Evolutionary conservation across 92 coral and sea anemone species (phyloP).

Genomic region (Zoanthus sansibaricus): DNA sequence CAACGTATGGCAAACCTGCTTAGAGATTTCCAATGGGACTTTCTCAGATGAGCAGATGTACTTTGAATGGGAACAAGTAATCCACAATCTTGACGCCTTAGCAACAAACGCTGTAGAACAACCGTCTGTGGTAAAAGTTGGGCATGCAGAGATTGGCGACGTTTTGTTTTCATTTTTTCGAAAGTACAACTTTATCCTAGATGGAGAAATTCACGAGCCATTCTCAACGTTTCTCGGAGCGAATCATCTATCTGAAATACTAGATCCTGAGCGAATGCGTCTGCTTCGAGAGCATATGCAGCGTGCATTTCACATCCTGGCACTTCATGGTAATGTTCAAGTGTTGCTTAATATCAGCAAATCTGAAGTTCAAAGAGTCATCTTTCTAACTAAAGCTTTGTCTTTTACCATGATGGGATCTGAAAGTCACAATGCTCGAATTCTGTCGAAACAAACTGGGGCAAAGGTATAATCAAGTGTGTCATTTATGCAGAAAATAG

Average conservation of each 20-base stretch:
- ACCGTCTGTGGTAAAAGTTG: conserved; percentile 40
- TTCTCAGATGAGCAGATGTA: conserved; percentile 37
- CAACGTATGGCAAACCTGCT: conserved; percentile 50
- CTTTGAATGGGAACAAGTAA: conserved; percentile 58
- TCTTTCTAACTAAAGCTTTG: conserved; percentile 74
- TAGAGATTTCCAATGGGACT: conserved; percentile 56
- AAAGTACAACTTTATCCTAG: conserved; percentile 62
- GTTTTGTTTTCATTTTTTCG: conserved; percentile 81
- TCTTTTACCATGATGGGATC: conserved; percentile 83
- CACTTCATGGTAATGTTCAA: conserved; percentile 80
- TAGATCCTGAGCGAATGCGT: conserved; percentile 73
- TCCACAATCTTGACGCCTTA: conserved; percentile 27
- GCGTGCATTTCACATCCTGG: conserved; percentile 90
- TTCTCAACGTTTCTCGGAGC: conserved; percentile 76
- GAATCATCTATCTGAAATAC: conserved; percentile 70
- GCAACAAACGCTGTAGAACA: background rate
- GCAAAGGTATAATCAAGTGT: conserved; percentile 63
- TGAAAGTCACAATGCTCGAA: conserved; percentile 80
- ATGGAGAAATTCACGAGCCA: conserved; percentile 63
- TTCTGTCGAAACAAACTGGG: conserved; percentile 82
- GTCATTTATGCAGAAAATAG: too few relatives aligned
- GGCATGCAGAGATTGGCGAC: conserved; percentile 73
- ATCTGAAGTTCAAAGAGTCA: conserved; percentile 80
- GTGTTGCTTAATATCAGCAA: conserved; percentile 77
- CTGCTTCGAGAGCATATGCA: conserved; percentile 93